Conservation (phyloP, 2,888 invertebrate species). For the Hemistola chrysoprasaria region DNA sequence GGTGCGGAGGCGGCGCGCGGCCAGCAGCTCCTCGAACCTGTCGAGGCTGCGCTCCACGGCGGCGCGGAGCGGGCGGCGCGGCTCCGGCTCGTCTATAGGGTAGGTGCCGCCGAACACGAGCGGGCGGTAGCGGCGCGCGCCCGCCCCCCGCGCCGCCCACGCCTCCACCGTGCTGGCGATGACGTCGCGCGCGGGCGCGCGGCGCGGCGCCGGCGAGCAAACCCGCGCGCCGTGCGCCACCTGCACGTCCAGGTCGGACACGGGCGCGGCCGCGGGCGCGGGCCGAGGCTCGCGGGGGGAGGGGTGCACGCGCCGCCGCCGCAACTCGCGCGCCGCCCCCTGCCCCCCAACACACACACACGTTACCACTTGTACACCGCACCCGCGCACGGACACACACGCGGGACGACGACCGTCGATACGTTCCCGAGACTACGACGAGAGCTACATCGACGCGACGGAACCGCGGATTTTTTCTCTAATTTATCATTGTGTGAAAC, state of each 20-base stretch:
- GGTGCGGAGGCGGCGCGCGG: constrained; percentile 40
- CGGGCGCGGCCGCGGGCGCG: constrained; percentile 19
- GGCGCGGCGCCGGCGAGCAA: constrained; percentile 81
- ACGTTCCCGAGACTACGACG: too few species aligned
- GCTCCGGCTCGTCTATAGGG: constrained; percentile 89
- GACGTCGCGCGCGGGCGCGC: constrained; percentile 75
- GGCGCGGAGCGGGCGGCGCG: constrained; percentile 27
- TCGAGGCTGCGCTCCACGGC: constrained; percentile 77
- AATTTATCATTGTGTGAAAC: too few species aligned
- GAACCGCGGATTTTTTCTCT: too few species aligned
- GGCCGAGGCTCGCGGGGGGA: constrained; percentile 11
- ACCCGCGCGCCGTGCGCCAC: constrained; percentile 34
- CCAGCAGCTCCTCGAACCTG: constrained; percentile 61
- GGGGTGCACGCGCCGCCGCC: constrained; percentile 37
- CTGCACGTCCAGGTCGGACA: constrained; percentile 53
- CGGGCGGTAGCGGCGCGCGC: constrained; percentile 62
- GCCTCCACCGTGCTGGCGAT: constrained; percentile 84
- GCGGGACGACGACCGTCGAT: too few species aligned
- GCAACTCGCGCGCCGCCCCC: constrained; percentile 27
- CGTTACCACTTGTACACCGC: not conserved
- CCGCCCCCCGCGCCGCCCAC: constrained; percentile 79
- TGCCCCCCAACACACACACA: too few species aligned
- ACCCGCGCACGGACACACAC: constrained; percentile 10
- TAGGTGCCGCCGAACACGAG: constrained; percentile 93
- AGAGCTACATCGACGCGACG: too few species aligned